Percentiles rank a stretch among this genome's conserved stretches.
These are phyloP conservation scores for Sipunculus nudus DNA, from an alignment of 2,888 invertebrate species.

Conservation along the genomic window DNA sequence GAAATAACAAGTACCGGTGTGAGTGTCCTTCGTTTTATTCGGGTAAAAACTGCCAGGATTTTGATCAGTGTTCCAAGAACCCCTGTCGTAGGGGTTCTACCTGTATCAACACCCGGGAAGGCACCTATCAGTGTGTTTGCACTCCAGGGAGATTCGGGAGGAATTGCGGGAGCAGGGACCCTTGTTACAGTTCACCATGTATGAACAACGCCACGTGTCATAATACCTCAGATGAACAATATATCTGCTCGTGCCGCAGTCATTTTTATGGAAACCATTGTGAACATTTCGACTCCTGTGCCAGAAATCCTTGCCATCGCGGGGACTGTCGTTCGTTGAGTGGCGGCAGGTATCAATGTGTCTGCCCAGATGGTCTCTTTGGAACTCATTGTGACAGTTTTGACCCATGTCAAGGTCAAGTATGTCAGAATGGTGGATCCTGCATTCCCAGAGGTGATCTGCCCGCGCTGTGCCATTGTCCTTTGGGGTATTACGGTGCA, in stretches of 20 bases:
- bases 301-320: neutral
- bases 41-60: conserved; percentile 24
- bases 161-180: too few species aligned
- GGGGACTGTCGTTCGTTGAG: neutral
- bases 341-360: neutral
- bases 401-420: conserved; percentile 25
- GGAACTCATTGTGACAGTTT: conserved; percentile 27
- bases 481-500: conserved; percentile 21
- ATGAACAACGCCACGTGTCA: too few species aligned
- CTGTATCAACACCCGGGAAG: conserved; percentile 5
- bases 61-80: conserved; percentile 19
- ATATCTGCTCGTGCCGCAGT: too few species aligned
- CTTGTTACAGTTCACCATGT: too few species aligned
- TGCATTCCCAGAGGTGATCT: conserved; percentile 6
- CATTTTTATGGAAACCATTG: neutral
- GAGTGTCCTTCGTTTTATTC: conserved; percentile 24
- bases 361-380: conserved; percentile 11
- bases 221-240: too few species aligned
- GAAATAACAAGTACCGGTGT: conserved; percentile 26
- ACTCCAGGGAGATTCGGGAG: too few species aligned
- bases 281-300: neutral
- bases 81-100: neutral
- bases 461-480: conserved; percentile 21
- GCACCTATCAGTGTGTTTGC: neutral
- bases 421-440: conserved; percentile 33